Conservation (phyloP, 2,888 invertebrate genomes). For the Spicauda simplicius region DNA sequence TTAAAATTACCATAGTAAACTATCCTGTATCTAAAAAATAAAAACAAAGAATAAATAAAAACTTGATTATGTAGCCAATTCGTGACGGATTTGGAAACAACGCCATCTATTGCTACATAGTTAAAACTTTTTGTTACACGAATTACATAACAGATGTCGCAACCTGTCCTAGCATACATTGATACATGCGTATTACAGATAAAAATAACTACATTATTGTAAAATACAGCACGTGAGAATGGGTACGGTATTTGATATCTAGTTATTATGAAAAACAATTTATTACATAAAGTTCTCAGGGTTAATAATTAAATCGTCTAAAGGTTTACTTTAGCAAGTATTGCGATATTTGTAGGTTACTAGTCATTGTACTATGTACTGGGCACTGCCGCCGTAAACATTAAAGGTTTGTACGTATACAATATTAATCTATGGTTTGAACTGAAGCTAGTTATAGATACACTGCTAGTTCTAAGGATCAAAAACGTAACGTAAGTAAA, state of each 20-base stretch:
- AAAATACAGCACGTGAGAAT: slow-evolving; percentile 13
- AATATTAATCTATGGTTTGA: no score
- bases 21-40: no score
- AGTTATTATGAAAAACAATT: slow-evolving; percentile 27
- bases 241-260: slow-evolving; percentile 35
- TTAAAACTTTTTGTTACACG: background rate
- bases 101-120: slow-evolving; percentile 9
- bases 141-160: background rate
- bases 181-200: background rate
- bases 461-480: no score
- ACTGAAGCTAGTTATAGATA: no score
- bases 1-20: no score
- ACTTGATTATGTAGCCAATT: background rate
- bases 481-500: no score
- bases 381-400: no score
- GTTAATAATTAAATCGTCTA: no score
- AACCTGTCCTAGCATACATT: background rate
- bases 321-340: no score
- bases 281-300: slow-evolving; percentile 2
- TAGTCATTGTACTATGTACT: no score
- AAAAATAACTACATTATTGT: background rate
- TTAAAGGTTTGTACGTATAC: no score
- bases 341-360: no score
- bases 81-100: background rate
- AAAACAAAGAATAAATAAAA: background rate